These are phyloP conservation scores for Equus quagga DNA, from an alignment of 2,113 vertebrate genomes.

Conservation along the genomic window DNA sequence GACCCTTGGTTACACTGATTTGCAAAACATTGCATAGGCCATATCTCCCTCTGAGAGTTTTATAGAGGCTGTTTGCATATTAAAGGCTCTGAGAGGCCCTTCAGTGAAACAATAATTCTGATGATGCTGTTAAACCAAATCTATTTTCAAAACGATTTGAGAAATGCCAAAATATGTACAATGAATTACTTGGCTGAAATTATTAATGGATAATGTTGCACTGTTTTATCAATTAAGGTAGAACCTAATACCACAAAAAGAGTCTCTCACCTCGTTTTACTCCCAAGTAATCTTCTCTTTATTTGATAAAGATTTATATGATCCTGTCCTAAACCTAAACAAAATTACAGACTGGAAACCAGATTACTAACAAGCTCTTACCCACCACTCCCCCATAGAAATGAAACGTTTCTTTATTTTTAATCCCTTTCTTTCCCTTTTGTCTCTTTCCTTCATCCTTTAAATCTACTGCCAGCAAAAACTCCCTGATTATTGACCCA, in stretches of 20 bases:
- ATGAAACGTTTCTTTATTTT: background rate
- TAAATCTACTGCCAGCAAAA: background rate
- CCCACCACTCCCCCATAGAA: background rate
- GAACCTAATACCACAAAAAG: background rate
- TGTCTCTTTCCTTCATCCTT: background rate
- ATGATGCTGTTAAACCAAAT: background rate
- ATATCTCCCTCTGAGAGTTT: background rate
- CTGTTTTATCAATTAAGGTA: background rate
- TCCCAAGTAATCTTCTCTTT: background rate
- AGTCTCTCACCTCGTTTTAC: background rate
- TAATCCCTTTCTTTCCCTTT: background rate
- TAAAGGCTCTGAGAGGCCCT: background rate
- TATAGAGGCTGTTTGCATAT: background rate
- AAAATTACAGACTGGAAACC: background rate
- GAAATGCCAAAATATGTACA: constrained; percentile 29
- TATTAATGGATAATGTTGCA: background rate
- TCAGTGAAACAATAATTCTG: constrained; percentile 32
- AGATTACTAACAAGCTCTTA: background rate
- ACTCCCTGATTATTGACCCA: background rate
- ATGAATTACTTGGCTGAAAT: background rate
- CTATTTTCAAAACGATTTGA: constrained; percentile 41
- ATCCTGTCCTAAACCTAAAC: background rate
- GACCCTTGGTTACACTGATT: background rate
- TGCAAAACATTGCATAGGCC: background rate
- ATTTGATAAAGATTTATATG: background rate